Conservation (phyloP, 2,888 invertebrate species). For the Euclidia mi region DNA sequence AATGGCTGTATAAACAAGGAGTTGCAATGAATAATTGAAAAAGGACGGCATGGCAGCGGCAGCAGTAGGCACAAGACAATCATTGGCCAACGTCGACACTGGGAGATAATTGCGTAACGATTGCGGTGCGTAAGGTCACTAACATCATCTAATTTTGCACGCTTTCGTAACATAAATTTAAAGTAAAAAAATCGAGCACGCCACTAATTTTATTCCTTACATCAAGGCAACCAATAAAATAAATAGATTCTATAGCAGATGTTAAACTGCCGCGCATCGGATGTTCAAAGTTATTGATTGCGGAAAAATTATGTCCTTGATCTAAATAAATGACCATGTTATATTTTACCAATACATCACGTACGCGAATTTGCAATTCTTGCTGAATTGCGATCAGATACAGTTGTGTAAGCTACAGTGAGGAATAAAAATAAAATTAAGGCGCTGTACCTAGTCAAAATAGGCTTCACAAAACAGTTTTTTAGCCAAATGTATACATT, state of each 20-base stretch:
- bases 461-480: too few species aligned
- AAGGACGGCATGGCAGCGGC: constrained; percentile 22
- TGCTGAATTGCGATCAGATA: constrained; percentile 34
- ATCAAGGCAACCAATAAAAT: constrained; percentile 57
- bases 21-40: constrained; percentile 19
- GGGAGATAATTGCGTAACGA: constrained; percentile 71
- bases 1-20: constrained; percentile 21
- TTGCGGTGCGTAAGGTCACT: constrained; percentile 84
- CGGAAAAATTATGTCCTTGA: constrained; percentile 55
- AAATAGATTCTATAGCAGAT: constrained; percentile 16
- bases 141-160: constrained; percentile 84
- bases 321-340: constrained; percentile 46
- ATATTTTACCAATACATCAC: constrained; percentile 47
- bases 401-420: constrained; percentile 26
- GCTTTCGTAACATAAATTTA: constrained; percentile 79
- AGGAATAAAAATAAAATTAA: constrained; percentile 20
- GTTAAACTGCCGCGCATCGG: constrained; percentile 15
- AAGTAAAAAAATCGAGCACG: constrained; percentile 66
- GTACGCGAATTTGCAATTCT: constrained; percentile 42
- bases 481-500: too few species aligned
- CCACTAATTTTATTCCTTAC: constrained; percentile 55
- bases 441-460: too few species aligned
- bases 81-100: constrained; percentile 46
- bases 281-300: constrained; percentile 43
- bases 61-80: constrained; percentile 33